A percentile compares a stretch with the other conserved stretches of the same genome.
These are phyloP conservation scores for Mystacornis crossleyi DNA, from an alignment of 2,113 vertebrate genomes.

Conservation along the genomic window DNA sequence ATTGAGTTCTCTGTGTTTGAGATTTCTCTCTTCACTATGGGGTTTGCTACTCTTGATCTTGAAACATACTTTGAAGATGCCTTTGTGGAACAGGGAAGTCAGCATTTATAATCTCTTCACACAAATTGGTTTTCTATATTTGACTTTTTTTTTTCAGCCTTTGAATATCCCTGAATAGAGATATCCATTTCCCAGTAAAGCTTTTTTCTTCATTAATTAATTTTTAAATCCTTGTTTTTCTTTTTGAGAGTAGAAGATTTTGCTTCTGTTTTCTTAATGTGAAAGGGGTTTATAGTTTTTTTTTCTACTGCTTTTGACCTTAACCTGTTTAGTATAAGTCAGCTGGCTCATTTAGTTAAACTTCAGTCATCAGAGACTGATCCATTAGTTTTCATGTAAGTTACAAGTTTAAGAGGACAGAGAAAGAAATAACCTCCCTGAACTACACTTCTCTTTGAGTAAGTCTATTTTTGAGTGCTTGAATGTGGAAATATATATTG, in stretches of 20 bases:
- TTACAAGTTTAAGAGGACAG: not conserved
- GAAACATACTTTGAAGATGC: not conserved
- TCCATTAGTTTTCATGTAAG: not conserved
- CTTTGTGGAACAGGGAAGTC: not conserved
- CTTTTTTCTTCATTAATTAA: not conserved
- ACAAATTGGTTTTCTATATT: not conserved
- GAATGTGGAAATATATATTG: not conserved
- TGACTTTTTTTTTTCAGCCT: not conserved
- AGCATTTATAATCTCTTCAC: not conserved
- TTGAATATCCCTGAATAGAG: not conserved
- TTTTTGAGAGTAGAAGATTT: not conserved
- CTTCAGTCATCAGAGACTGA: not conserved
- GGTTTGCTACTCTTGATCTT: not conserved
- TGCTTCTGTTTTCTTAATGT: not conserved
- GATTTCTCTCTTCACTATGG: not conserved
- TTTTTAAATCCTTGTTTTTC: not conserved
- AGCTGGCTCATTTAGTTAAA: not conserved
- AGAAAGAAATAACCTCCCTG: not conserved
- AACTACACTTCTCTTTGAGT: not conserved
- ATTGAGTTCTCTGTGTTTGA: not conserved
- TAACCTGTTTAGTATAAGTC: not conserved
- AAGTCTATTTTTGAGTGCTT: not conserved
- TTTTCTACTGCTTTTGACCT: not conserved
- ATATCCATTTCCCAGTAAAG: not conserved
- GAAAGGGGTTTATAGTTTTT: rapidly evolving